These are phyloP conservation scores for Poeciliopsis occidentalis DNA, from an alignment of 2,113 vertebrate species.

Conservation along the genomic window DNA sequence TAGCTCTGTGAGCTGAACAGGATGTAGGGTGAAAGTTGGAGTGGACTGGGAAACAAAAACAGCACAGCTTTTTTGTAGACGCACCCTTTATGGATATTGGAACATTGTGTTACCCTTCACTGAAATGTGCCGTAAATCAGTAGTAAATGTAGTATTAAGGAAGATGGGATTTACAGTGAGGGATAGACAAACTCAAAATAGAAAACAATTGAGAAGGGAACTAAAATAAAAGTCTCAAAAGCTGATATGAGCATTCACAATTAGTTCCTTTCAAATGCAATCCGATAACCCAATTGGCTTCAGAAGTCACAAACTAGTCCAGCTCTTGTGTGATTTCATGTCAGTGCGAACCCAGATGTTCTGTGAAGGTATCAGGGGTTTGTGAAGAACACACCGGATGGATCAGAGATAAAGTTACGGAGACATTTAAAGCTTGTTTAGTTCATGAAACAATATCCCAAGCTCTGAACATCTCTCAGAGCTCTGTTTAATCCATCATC, in stretches of 20 bases:
- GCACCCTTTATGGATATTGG: constrained; percentile 35
- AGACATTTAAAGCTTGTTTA: background rate
- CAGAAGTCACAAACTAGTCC: background rate
- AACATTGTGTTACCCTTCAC: constrained; percentile 37
- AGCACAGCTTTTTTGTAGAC: constrained; percentile 31
- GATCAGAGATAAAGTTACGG: background rate
- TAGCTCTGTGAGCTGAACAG: constrained; percentile 53
- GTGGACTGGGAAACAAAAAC: constrained; percentile 36
- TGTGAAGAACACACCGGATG: background rate
- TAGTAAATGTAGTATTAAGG: background rate
- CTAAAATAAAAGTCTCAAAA: background rate
- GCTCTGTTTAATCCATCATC: background rate
- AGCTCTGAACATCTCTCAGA: background rate
- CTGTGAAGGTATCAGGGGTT: background rate
- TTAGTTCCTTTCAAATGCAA: background rate
- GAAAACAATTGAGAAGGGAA: background rate
- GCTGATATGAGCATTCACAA: background rate
- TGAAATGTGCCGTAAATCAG: constrained; percentile 15
- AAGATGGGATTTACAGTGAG: no score
- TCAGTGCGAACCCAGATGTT: background rate
- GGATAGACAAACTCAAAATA: background rate
- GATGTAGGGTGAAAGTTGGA: constrained; percentile 48
- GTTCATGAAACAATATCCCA: background rate
- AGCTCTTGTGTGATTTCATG: no score
- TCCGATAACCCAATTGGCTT: background rate